phyloP scores from a whole-genome alignment of 2,888 invertebrate genomes.

The Teinopalpus imperialis region DNA sequence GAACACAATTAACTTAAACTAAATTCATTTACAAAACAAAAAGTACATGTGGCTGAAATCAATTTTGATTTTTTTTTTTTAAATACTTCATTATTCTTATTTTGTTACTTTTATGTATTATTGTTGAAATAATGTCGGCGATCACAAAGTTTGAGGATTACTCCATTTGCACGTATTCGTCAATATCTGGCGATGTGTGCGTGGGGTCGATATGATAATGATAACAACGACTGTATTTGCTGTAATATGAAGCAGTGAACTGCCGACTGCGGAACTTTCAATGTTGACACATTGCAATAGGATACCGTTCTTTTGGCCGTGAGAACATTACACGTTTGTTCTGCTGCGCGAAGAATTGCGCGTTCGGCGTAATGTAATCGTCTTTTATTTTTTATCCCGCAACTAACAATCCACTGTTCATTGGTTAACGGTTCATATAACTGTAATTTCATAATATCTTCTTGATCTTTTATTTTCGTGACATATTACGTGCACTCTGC shows the following conservation, averaged over 20 bases:
- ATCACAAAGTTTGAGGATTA: neutral
- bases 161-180: constrained; percentile 16
- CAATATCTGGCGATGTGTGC: constrained; percentile 21
- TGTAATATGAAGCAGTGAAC: constrained; percentile 46
- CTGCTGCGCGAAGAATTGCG: constrained; percentile 28
- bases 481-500: too few species aligned
- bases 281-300: constrained; percentile 42
- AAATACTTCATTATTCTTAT: too few species aligned
- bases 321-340: constrained; percentile 40
- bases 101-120: too few species aligned
- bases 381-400: constrained; percentile 29
- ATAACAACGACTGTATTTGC: constrained; percentile 40
- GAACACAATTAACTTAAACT: too few species aligned
- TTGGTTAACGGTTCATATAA: neutral
- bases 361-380: constrained; percentile 30
- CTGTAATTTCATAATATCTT: constrained; percentile 1
- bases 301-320: constrained; percentile 41
- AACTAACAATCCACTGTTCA: constrained; percentile 4
- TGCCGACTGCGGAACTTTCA: constrained; percentile 37
- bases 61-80: too few species aligned
- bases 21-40: too few species aligned
- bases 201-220: constrained; percentile 31
- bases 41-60: too few species aligned
- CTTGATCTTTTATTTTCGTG: neutral
- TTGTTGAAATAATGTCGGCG: too few species aligned